A percentile compares a stretch with the other conserved stretches of the same genome.
These are phyloP conservation scores for Sericinus montela DNA, from an alignment of 2,888 invertebrate genomes.

Conservation along the genomic window DNA sequence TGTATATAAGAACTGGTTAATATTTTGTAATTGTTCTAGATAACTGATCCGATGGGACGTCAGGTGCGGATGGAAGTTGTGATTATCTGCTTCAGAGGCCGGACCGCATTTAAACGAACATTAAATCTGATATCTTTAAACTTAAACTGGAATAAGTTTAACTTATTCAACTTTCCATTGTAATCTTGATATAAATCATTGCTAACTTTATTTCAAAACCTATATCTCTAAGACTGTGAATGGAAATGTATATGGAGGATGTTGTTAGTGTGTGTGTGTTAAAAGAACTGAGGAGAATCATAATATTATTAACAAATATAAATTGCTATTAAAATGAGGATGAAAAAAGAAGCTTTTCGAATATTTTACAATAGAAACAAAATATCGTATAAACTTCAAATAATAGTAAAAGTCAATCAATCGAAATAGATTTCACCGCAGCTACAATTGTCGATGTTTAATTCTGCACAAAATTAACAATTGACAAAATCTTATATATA, in stretches of 20 bases:
- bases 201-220: not conserved
- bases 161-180: not conserved
- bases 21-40: slow-evolving; percentile 24
- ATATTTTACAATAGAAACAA: not conserved
- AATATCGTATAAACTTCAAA: not conserved
- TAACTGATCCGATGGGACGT: slow-evolving; percentile 38
- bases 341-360: no score
- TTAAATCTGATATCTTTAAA: slow-evolving; percentile 5
- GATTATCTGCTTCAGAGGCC: slow-evolving; percentile 8
- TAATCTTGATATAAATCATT: not conserved
- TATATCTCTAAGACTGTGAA: not conserved
- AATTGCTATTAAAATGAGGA: no score
- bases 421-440: not conserved
- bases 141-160: not conserved
- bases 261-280: no score
- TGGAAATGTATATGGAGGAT: no score
- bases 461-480: slow-evolving; percentile 6
- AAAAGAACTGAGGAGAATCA: no score
- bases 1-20: no score
- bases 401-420: not conserved
- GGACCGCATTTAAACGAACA: slow-evolving; percentile 7
- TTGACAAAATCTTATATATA: slow-evolving; percentile 8
- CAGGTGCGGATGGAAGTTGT: slow-evolving; percentile 34
- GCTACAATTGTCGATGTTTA: not conserved
- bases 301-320: no score